Evolutionary conservation across 1,140 invertebrate genomes (phyloP), one percentile per base, ranked within the genome.

Genomic region (Papilio machaon): DNA sequence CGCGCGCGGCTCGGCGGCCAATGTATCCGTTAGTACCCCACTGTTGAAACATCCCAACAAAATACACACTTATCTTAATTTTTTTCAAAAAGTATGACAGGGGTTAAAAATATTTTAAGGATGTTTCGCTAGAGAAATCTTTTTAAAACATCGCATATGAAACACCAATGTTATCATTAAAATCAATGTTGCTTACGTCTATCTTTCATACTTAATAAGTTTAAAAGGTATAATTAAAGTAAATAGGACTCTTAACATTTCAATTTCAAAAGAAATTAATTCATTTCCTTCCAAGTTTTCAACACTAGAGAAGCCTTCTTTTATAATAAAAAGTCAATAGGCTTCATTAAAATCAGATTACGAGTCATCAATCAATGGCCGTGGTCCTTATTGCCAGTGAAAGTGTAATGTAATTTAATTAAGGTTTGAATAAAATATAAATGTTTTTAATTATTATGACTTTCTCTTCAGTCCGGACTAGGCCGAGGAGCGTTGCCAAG

Each of bases 291-390:
- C 19, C 43, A 79, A 43, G 47, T 46, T 79, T 79, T 79, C 60
- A 38, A 79, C 38, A 17, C 30, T 4, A 79, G 46, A 43, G 46
- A 60, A 79, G 38, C 38, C 38, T 60, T 64, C 54, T 79, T 79
- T 79, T 46, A 67, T 43, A 79, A 47, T 10, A 79, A 79, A 79
- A 79, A 58, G 67, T 58, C 67, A 67, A 67, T 67, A 79, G 77
- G 77, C 77, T 79, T 79, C 77, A 79, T 79, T 79, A 79, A 79
- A 79, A 79, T 79, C 77, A 79, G 77, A 79, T 79, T 79, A 79
- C 19, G 54, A 64, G 58, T 60, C 77, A 67, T 79, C 77, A 78
- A 78, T 78, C 76, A 79, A 67, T 79, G 77, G 23, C 77, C 77
- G 58, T 38, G 77, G 77, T 54, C 19, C 76, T 54, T 79, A 64